Conservation (phyloP, 1,140 invertebrate genomes). For the Rhagoletis pomonella region DNA sequence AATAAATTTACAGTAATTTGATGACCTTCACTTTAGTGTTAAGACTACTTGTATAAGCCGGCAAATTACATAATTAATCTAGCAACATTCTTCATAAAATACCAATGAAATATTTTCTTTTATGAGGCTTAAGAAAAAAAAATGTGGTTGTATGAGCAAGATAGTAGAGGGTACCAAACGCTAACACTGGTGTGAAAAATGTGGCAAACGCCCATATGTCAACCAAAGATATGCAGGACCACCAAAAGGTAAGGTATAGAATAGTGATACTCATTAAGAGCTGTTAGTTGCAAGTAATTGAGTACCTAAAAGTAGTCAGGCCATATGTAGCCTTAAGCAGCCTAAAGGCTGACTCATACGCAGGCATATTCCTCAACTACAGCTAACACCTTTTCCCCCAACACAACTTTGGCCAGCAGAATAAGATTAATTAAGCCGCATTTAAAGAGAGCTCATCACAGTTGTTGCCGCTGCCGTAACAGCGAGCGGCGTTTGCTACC, state of each 20-base stretch:
- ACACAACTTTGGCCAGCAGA: not conserved
- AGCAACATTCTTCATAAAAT: not conserved
- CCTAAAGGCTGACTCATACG: not conserved
- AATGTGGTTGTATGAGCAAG: not conserved
- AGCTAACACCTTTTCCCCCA: not conserved
- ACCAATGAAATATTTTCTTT: not conserved
- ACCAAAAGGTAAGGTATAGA: not conserved
- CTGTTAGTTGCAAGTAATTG: not conserved
- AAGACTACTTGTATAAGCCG: not conserved
- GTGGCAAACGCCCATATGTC: constrained; percentile 46
- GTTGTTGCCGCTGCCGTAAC: not conserved
- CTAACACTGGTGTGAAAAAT: constrained; percentile 39
- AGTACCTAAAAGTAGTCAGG: not conserved
- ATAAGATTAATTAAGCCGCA: constrained; percentile 53
- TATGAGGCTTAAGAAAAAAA: constrained; percentile 4
- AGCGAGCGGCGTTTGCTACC: constrained; percentile 28
- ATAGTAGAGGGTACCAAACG: not conserved
- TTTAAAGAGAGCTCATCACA: constrained; percentile 45
- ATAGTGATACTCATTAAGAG: not conserved
- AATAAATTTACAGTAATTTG: constrained; percentile 35
- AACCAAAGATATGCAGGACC: not conserved
- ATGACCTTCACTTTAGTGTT: constrained; percentile 24
- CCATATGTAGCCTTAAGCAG: not conserved
- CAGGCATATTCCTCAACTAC: not conserved
- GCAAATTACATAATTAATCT: constrained; percentile 47